These are phyloP conservation scores for Crambe crambe DNA, from an alignment of 37 sponge, comb jelly and placozoan genomes.

Conservation along the genomic window DNA sequence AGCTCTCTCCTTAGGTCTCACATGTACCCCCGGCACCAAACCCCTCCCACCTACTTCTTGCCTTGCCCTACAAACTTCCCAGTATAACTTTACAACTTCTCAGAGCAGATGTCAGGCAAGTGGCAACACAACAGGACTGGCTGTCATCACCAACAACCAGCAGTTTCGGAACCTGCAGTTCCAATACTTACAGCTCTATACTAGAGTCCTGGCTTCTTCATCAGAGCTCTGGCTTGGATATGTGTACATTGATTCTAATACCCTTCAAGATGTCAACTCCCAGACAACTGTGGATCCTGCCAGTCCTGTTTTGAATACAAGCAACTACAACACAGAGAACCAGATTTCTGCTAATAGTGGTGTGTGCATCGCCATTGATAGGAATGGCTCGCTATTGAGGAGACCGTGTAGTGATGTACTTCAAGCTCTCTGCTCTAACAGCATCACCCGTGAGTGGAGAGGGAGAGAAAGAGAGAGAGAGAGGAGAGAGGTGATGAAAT, in stretches of 20 bases:
- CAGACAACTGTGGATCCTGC: not conserved
- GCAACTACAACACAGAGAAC: not conserved
- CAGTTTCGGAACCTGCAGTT: too few relatives aligned
- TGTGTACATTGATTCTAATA: not conserved
- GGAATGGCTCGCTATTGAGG: not conserved
- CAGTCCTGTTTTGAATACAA: not conserved
- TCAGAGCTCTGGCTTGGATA: not conserved
- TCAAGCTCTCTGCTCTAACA: not conserved
- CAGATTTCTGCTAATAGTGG: not conserved
- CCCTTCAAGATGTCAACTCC: not conserved
- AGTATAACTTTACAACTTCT: not conserved
- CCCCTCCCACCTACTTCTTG: not conserved
- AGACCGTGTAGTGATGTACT: not conserved
- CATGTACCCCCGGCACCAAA: not conserved
- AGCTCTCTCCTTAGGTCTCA: not conserved
- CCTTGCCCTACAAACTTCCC: not conserved
- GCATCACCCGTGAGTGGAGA: too few relatives aligned
- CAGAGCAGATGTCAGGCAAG: not conserved
- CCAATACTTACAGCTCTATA: not conserved
- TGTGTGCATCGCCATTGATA: not conserved
- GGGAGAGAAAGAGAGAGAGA: too few relatives aligned
- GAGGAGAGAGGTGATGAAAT: too few relatives aligned
- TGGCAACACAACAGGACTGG: not conserved
- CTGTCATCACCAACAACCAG: not conserved
- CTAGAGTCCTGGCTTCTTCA: not conserved